Conservation (phyloP, 2,888 invertebrate genomes). For the Lepas anatifera region DNA sequence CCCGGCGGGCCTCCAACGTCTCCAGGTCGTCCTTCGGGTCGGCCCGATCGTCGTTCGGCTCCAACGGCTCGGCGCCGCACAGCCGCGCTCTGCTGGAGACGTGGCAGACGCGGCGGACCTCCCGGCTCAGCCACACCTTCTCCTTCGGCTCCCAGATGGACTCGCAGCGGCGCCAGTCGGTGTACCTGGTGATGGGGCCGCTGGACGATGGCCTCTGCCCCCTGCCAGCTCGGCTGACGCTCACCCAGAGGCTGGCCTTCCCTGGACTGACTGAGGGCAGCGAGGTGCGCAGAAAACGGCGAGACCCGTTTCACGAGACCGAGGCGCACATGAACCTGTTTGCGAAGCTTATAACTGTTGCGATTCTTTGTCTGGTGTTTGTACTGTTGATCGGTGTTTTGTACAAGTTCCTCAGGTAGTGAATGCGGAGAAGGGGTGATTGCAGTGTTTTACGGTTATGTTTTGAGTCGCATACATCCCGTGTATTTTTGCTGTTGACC, state of each 20-base stretch:
- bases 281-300: constrained; percentile 20
- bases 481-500: too few relatives aligned
- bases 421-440: too few relatives aligned
- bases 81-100: too few relatives aligned
- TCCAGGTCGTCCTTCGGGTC: neutral
- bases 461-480: too few relatives aligned
- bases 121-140: neutral
- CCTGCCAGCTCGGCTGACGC: constrained; percentile 23
- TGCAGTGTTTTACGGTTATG: too few relatives aligned
- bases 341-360: constrained; percentile 25
- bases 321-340: constrained; percentile 82
- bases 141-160: neutral
- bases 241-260: constrained; percentile 23
- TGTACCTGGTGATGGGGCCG: constrained; percentile 2
- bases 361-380: constrained; percentile 22
- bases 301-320: constrained; percentile 52
- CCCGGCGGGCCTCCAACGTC: neutral
- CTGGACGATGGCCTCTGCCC: constrained; percentile 13
- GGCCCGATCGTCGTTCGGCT: neutral
- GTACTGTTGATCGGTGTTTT: constrained; percentile 22
- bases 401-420: constrained; percentile 18
- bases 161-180: neutral
- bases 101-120: neutral
- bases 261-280: constrained; percentile 22
- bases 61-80: too few relatives aligned